These are phyloP conservation scores for Crenichthys baileyi DNA, from an alignment of 2,797 vertebrate species.

Conservation along the genomic window DNA sequence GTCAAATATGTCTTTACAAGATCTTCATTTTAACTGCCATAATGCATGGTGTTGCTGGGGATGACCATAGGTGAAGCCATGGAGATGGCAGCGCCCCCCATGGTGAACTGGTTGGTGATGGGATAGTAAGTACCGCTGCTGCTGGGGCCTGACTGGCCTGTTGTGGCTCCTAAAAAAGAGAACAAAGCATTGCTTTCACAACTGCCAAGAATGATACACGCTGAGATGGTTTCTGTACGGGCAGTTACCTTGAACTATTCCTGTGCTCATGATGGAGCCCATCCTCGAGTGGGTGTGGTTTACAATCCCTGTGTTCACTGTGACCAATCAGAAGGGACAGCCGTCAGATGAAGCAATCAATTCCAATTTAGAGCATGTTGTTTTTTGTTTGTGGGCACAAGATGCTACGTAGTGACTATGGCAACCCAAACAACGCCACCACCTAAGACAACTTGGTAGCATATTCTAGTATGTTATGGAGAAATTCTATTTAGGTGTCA, in stretches of 20 bases:
- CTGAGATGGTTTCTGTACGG: not conserved
- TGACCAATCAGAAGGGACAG: conserved; percentile 38
- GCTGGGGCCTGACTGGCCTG: conserved; percentile 83
- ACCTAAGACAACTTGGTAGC: not conserved
- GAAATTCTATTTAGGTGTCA: no score
- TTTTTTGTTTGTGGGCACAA: not conserved
- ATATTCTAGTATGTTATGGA: not conserved
- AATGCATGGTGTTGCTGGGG: conserved; percentile 97
- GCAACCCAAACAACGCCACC: not conserved
- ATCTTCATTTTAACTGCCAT: conserved; percentile 88
- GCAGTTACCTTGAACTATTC: conserved; percentile 91
- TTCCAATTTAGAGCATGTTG: not conserved
- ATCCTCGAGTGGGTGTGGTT: conserved; percentile 98
- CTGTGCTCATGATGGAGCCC: conserved; percentile 98
- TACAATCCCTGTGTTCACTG: conserved; percentile 95
- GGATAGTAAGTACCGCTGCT: conserved; percentile 88
- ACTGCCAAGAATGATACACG: not conserved
- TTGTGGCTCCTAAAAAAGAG: conserved; percentile 83
- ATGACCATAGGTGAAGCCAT: conserved; percentile 97
- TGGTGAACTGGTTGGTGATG: conserved; percentile 95
- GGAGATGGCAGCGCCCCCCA: conserved; percentile 93
- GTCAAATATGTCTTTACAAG: conserved; percentile 33
- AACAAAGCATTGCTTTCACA: conserved; percentile 10
- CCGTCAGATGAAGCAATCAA: conserved; percentile 17
- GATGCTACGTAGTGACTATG: not conserved